phyloP scores from a whole-genome alignment of 2,888 invertebrate genomes.

The Shargacucullia verbasci region DNA sequence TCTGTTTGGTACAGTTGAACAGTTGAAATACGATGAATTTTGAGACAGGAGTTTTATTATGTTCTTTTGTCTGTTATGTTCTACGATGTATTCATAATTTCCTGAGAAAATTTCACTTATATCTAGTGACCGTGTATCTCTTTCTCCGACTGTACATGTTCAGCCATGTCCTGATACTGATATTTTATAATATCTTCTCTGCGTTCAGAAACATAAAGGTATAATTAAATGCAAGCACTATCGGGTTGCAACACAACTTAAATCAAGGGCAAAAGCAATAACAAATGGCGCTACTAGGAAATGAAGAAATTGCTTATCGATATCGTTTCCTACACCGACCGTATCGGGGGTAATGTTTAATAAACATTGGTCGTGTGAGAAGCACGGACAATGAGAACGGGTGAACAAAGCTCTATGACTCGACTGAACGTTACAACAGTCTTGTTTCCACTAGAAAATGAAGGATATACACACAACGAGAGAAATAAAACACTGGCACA shows the following conservation, averaged over 20 bases:
- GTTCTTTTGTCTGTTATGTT: too few relatives aligned
- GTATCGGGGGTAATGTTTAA: constrained; percentile 66
- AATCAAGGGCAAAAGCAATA: constrained; percentile 58
- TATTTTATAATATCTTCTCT: neutral
- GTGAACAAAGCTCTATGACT: constrained; percentile 41
- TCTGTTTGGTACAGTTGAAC: too few relatives aligned
- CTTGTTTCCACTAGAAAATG: constrained; percentile 35
- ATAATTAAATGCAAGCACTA: constrained; percentile 18
- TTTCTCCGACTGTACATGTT: too few relatives aligned
- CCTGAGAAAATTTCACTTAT: too few relatives aligned
- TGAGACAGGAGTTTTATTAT: too few relatives aligned
- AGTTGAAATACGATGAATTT: too few relatives aligned
- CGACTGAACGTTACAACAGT: constrained; percentile 13
- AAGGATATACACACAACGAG: constrained; percentile 25
- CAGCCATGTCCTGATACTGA: too few relatives aligned
- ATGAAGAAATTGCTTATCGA: constrained; percentile 68
- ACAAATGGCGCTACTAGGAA: constrained; percentile 65
- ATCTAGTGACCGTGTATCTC: too few relatives aligned
- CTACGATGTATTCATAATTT: too few relatives aligned
- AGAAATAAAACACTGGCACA: too few relatives aligned
- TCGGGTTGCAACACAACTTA: constrained; percentile 42
- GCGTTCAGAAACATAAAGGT: constrained; percentile 3
- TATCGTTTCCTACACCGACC: constrained; percentile 63
- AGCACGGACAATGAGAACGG: constrained; percentile 48
- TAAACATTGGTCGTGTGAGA: constrained; percentile 64